Conservation (phyloP, 1,140 invertebrate genomes). For the Ladona fulva region DNA sequence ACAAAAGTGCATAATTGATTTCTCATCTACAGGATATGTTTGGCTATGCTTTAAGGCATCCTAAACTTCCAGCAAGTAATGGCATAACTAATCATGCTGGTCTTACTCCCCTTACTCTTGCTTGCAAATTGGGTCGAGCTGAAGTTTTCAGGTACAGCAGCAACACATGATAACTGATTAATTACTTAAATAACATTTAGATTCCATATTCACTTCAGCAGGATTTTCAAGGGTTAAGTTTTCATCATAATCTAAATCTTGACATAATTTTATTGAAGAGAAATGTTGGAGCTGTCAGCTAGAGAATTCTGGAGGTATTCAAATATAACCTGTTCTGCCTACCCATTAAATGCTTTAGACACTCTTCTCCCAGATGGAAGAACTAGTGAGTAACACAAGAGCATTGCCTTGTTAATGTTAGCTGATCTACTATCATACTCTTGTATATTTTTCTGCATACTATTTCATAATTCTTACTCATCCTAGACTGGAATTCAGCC, state of each 20-base stretch:
- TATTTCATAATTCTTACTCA: not conserved
- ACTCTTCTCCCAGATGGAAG: constrained; percentile 87
- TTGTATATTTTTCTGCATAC: not conserved
- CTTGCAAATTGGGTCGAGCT: constrained; percentile 89
- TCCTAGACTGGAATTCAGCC: constrained; percentile 94
- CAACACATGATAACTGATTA: no score
- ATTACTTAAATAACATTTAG: no score
- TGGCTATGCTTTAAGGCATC: constrained; percentile 91
- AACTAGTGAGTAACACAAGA: constrained; percentile 59
- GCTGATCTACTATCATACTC: not conserved
- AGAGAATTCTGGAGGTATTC: constrained; percentile 98
- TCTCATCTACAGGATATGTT: constrained; percentile 80
- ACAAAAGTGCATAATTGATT: not conserved
- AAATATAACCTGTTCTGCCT: constrained; percentile 97
- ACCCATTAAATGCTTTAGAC: constrained; percentile 91
- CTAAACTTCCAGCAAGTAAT: constrained; percentile 82
- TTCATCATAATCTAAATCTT: no score
- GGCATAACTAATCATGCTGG: constrained; percentile 81
- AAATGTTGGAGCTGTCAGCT: constrained; percentile 94
- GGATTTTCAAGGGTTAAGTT: no score
- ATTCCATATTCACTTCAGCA: no score
- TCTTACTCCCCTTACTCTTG: constrained; percentile 88
- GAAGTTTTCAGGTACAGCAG: constrained; percentile 64
- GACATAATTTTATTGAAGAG: constrained; percentile 36
- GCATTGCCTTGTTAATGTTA: not conserved